Base-by-base conservation (phyloP, 2,113 vertebrate genomes). In the Gallinago undulata region DNA sequence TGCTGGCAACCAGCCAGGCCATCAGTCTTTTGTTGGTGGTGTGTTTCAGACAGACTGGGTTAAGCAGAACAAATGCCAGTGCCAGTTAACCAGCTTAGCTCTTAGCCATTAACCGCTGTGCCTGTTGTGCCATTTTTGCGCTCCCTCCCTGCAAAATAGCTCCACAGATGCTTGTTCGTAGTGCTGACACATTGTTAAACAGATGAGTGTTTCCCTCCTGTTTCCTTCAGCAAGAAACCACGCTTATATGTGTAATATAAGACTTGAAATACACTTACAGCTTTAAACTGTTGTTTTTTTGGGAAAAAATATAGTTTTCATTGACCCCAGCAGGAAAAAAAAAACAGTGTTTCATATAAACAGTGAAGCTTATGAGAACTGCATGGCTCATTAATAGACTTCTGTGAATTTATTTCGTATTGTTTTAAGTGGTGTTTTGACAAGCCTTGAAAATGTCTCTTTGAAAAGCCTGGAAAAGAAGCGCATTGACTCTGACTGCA, bases 191-290 rank as follows among this genome's bases (percentile, higher is more conserved):
- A 41, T 76, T 55, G 68, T 97, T 76, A 55, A 66, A 47, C 51
- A 67, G 84, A 86, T 76, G 87, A 91, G 51, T 67, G 83, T 97
- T 98, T 98, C 95, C 97, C 97, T 98, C 93, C 96, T 97, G 75
- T 92, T 98, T 98, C 97, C 97, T 96, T 94, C 93, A 81, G 94
- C 60, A 95, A 96, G 97, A 96, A 92, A 41, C 94, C 86, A 37
- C 1, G 5, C 90, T 89, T 41, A 21, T 43, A 25, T 87, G 82
- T 57, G 37, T 78, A 74, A 92, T 76, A 62, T 47, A 63, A 62
- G 80, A n/a, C 16, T 45, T 86, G 62, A 80, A 31, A 24, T 19
- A 37, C 57, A 68, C 45, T 86, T 93, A 76, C 1, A 95, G 80
- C 95, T 98, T 96, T 91, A 93, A 96, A 87, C 67, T 87, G 45